These are phyloP conservation scores for Onychomys arenicola DNA, from an alignment of 2,797 vertebrate species.

Conservation along the genomic window DNA sequence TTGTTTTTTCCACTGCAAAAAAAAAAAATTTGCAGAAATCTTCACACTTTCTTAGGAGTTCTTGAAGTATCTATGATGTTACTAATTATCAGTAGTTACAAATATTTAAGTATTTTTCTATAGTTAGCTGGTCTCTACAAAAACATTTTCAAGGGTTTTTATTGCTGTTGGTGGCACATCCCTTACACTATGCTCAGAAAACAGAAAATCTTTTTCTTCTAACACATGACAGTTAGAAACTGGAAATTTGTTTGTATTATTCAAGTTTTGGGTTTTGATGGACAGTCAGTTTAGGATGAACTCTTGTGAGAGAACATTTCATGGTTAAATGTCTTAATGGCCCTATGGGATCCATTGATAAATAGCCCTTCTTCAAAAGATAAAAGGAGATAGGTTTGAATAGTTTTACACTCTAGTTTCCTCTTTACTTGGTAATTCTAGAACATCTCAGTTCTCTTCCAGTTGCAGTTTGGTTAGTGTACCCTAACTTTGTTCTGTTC, in stretches of 20 bases:
- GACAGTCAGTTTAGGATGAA: constrained; percentile 12
- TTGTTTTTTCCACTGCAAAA: not conserved
- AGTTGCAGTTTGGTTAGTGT: not conserved
- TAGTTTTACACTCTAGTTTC: not conserved
- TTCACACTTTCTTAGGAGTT: not conserved
- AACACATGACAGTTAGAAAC: constrained; percentile 24
- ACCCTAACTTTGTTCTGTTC: not conserved
- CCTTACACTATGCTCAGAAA: not conserved
- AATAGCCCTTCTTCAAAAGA: constrained; percentile 50
- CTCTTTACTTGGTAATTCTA: constrained; percentile 26
- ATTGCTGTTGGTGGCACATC: not conserved
- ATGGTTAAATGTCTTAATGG: constrained; percentile 24
- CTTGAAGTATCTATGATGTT: constrained; percentile 11
- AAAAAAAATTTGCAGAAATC: constrained; percentile 23
- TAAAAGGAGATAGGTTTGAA: not conserved
- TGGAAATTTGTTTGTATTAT: constrained; percentile 35
- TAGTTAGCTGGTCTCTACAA: not conserved
- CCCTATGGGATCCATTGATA: constrained; percentile 1
- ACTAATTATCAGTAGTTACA: constrained; percentile 42
- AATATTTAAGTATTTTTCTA: constrained; percentile 43
- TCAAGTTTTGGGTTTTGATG: constrained; percentile 36
- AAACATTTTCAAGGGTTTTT: not conserved
- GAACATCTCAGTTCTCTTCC: constrained; percentile 12
- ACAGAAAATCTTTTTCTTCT: not conserved
- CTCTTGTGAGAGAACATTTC: constrained; percentile 44